Base-by-base conservation (phyloP, 2,797 vertebrate species). In the Sciurus vulgaris region DNA sequence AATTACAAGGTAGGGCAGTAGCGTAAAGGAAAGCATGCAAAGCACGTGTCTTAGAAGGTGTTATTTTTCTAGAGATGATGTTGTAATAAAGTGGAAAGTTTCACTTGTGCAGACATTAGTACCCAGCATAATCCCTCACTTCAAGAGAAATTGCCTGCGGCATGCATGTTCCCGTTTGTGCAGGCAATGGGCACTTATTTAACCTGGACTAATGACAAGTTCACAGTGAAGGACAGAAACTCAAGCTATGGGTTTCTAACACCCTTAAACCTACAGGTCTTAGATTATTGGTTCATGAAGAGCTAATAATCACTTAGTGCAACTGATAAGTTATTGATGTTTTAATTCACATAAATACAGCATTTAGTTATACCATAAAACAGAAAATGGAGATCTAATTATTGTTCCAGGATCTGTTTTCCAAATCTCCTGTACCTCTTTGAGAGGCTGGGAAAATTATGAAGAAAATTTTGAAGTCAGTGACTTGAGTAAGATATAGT, bases 241-340 rank as follows among this genome's bases (percentile, higher is more conserved):
- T 93, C n/a, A 59, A 49, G 28, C 12, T 77, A 51, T 44, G 44
- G 26, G 69, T 56, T 84, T 9, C 14, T 51, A 77, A 59, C 4
- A 77, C 14, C 10, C 56, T 92, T 63, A 44, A 92, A 30, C 35
- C 41, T 77, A 2, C 28, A 72, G 14, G 33, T 81, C 20, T 56
- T 67, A 14, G 56, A 97, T 97, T 97, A 97, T 90, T 97, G 86
- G 92, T 84, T 98, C 97, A 95, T 78, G 85, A 97, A 95, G 83
- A 95, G 95, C 94, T 97, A 96, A 96, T 93, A 83, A 96, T 95
- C 96, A 97, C 98, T 98, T 98, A 96, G 84, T 78, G 96, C 91
- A 97, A 98, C 93, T 96, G 97, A 97, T 14, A 96, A 70, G 92
- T 97, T 97, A 98, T 97, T 96, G 95, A 97, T 98, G 91, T 97